Conservation (phyloP, 2,888 invertebrate species). For the Holacanthella duospinosa region DNA sequence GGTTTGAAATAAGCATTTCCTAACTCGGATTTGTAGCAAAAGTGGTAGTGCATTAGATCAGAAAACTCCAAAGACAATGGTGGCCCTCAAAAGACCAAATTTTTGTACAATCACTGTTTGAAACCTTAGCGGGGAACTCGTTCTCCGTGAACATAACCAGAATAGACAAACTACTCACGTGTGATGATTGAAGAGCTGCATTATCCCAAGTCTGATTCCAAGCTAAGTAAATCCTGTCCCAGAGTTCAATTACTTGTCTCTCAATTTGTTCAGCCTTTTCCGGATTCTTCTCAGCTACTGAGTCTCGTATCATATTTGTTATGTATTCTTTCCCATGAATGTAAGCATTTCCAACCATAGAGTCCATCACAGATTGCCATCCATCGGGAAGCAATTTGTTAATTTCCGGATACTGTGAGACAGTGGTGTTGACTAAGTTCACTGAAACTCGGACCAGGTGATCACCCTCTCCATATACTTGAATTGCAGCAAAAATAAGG, state of each 20-base stretch:
- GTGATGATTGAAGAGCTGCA: slow-evolving; percentile 3
- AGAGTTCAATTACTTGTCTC: slow-evolving; percentile 76
- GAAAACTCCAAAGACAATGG: no score
- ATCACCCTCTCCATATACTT: slow-evolving; percentile 70
- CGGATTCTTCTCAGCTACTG: slow-evolving; percentile 59
- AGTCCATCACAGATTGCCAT: slow-evolving; percentile 75
- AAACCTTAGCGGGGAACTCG: no score
- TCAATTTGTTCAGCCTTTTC: slow-evolving; percentile 72
- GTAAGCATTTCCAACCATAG: slow-evolving; percentile 84
- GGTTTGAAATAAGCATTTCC: no score
- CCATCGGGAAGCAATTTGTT: slow-evolving; percentile 72
- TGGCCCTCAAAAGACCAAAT: no score
- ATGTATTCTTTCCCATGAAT: slow-evolving; percentile 84
- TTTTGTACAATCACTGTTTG: no score
- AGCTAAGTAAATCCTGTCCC: slow-evolving; percentile 86
- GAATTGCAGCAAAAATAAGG: slow-evolving; percentile 69
- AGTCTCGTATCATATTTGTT: slow-evolving; percentile 56
- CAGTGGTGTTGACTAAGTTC: slow-evolving; percentile 75
- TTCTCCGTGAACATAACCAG: no score
- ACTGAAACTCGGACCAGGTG: slow-evolving; percentile 80
- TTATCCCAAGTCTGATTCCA: slow-evolving; percentile 55
- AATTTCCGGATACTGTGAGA: slow-evolving; percentile 76
- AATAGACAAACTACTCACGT: not conserved
- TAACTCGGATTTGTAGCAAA: no score
- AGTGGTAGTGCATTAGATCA: no score